phyloP scores from a whole-genome alignment of 35 echinoderm and acorn worm genomes.

The Chiridota heheva region DNA sequence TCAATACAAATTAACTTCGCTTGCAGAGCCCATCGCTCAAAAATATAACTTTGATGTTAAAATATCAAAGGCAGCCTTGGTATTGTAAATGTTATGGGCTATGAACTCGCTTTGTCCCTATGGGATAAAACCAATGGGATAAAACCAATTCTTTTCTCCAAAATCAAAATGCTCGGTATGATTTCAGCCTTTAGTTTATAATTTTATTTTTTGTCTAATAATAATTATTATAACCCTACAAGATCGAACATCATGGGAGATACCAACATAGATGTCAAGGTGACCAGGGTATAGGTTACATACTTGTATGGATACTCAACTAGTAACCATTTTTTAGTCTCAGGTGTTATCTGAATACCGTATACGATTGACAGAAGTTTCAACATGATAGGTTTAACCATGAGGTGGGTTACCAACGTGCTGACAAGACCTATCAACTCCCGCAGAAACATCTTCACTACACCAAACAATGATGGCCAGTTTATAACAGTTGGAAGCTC shows the following conservation, averaged over 20 bases:
- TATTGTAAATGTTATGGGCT: no score
- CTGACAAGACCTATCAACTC: conserved; percentile 43
- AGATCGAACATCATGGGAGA: conserved; percentile 46
- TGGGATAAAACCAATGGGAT: no score
- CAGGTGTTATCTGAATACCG: conserved; percentile 46
- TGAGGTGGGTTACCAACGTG: conserved; percentile 50
- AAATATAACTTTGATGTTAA: no score
- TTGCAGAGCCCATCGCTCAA: no score
- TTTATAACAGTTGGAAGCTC: conserved; percentile 25
- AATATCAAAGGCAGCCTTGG: no score
- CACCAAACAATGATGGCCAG: conserved; percentile 42
- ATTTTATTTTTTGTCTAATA: no score
- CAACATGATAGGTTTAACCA: conserved; percentile 58
- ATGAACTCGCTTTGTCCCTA: no score
- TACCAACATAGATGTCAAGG: conserved; percentile 12
- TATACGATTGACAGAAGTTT: conserved; percentile 48
- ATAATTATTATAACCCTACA: conserved; percentile 41
- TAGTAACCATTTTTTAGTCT: conserved; percentile 45
- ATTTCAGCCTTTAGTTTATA: no score
- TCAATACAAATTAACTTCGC: no score
- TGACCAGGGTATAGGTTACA: conserved; percentile 57
- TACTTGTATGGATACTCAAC: conserved; percentile 74
- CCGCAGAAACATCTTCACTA: conserved; percentile 47
- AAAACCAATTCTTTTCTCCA: no score
- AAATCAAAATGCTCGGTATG: no score